A percentile compares a stretch with the other conserved stretches of the same genome.
phyloP scores from a whole-genome alignment of 2,113 vertebrate species.

The Rhinogobius similis region DNA sequence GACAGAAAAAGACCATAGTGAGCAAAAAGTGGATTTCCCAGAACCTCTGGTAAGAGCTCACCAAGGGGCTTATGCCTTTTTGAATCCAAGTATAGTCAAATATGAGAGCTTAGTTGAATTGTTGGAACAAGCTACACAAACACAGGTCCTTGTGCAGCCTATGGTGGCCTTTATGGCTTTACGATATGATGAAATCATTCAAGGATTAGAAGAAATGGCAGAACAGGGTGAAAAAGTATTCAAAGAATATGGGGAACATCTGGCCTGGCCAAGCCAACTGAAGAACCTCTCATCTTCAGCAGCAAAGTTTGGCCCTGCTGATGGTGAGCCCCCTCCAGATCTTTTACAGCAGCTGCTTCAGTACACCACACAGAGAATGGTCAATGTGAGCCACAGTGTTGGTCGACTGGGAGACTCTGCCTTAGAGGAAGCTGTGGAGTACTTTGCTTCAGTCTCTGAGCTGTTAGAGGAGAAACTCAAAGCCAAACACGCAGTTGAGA shows the following conservation, averaged over 20 bases:
- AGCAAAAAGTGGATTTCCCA: conserved; percentile 91
- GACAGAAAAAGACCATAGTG: conserved; percentile 17
- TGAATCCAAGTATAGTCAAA: conserved; percentile 89
- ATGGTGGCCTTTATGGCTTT: conserved; percentile 87
- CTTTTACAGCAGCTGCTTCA: conserved; percentile 92
- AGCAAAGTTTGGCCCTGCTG: conserved; percentile 58
- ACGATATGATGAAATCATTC: conserved; percentile 86
- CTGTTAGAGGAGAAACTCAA: conserved; percentile 84
- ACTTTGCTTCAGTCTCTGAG: conserved; percentile 81
- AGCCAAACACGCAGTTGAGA: conserved; percentile 78
- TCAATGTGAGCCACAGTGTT: conserved; percentile 76
- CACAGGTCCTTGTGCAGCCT: conserved; percentile 85
- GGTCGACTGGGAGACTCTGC: conserved; percentile 78
- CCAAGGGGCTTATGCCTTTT: conserved; percentile 85
- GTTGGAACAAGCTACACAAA: conserved; percentile 84
- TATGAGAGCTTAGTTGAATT: conserved; percentile 85
- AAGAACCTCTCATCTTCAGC: conserved; percentile 63
- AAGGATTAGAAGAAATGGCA: conserved; percentile 84
- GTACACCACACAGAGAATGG: conserved; percentile 90
- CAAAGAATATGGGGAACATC: conserved; percentile 80
- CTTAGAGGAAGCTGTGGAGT: conserved; percentile 82
- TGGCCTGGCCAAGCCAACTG: conserved; percentile 83
- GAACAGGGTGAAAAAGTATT: conserved; percentile 85
- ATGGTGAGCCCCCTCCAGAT: conserved; percentile 79
- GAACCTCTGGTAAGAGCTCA: conserved; percentile 89